Conservation (phyloP, 2,888 invertebrate genomes). For the Patella depressa region DNA sequence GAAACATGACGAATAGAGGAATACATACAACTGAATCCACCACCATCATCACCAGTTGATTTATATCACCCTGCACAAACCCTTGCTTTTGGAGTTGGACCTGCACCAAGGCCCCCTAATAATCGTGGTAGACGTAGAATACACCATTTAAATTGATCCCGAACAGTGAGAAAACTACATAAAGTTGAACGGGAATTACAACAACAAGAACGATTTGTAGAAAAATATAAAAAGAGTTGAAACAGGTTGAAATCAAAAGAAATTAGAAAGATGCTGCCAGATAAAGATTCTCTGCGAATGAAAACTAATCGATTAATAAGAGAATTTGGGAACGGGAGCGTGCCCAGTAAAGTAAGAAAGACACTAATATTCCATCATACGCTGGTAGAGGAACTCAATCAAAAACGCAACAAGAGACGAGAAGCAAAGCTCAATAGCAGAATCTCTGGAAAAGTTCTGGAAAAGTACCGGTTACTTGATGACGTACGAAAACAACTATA, state of each 20-base stretch:
- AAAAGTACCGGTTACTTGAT: not conserved
- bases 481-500: not conserved
- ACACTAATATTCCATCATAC: not conserved
- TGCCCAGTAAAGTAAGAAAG: not conserved
- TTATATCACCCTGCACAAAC: not conserved
- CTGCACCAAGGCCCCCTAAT: not conserved
- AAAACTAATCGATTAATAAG: not conserved
- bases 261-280: not conserved
- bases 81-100: no score
- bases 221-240: not conserved
- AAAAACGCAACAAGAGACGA: not conserved
- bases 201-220: not conserved
- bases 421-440: not conserved
- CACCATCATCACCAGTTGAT: not conserved
- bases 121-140: not conserved
- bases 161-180: not conserved
- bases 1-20: not conserved
- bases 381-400: not conserved
- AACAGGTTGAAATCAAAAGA: not conserved
- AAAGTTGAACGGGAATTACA: not conserved
- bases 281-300: not conserved
- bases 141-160: not conserved
- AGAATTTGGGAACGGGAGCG: not conserved
- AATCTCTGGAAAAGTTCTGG: not conserved
- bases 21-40: not conserved